These are phyloP conservation scores for Aphelenchoides besseyi DNA, from an alignment of 1,140 invertebrate genomes.

Conservation along the genomic window DNA sequence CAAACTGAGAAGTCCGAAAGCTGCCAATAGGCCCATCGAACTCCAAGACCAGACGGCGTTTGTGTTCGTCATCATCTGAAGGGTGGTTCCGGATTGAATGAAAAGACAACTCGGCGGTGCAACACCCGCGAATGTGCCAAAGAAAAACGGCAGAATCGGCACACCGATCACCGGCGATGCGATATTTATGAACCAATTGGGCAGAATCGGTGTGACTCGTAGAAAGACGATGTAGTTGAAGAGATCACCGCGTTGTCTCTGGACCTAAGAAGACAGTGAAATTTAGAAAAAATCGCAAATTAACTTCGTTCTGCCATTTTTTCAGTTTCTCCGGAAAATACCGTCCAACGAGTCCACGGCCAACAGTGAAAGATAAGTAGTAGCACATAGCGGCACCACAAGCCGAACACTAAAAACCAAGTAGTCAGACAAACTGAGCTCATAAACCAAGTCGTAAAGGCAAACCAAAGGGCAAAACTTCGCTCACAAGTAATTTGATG, in stretches of 20 bases:
- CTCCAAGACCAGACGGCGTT: constrained; percentile 83
- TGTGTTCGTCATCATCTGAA: constrained; percentile 85
- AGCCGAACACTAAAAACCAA: constrained; percentile 83
- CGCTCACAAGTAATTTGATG: not conserved
- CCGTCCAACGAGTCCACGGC: constrained; percentile 76
- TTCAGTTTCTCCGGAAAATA: constrained; percentile 83
- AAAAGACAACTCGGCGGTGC: constrained; percentile 94
- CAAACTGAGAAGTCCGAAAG: constrained; percentile 73
- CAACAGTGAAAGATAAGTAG: constrained; percentile 81
- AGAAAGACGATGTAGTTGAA: constrained; percentile 96
- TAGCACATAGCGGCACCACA: constrained; percentile 93
- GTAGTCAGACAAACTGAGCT: constrained; percentile 31
- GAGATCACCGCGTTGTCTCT: constrained; percentile 80
- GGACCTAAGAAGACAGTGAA: constrained; percentile 67
- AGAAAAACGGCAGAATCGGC: constrained; percentile 81
- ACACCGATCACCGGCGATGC: constrained; percentile 93
- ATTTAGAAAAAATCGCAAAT: constrained; percentile 45
- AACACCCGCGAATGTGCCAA: constrained; percentile 89
- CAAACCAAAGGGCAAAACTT: constrained; percentile 21
- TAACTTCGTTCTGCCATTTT: constrained; percentile 79
- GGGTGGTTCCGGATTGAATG: constrained; percentile 91
- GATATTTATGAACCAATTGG: constrained; percentile 99
- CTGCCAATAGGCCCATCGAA: constrained; percentile 73
- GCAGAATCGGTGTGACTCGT: constrained; percentile 91
- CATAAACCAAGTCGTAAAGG: constrained; percentile 18